Evolutionary conservation across 2,888 invertebrate genomes (phyloP).

Genomic region (Eilema caniola): DNA sequence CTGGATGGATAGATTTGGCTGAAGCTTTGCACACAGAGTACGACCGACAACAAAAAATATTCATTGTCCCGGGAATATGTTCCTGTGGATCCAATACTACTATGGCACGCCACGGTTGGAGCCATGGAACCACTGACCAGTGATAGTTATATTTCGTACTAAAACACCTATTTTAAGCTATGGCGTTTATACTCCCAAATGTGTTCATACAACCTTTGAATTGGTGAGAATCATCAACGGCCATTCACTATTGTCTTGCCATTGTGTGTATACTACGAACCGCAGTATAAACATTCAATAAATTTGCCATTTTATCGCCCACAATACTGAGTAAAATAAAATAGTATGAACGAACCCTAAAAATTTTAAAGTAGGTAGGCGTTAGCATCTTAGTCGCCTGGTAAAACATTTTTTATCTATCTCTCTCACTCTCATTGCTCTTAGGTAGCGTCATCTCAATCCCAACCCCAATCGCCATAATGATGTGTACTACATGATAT

Average conservation of each 20-base stretch:
- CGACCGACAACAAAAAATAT: neutral
- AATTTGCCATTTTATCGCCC: neutral
- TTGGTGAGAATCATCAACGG: neutral
- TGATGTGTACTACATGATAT: too few relatives aligned
- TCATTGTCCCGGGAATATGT: neutral
- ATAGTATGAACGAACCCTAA: neutral
- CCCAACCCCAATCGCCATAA: too few relatives aligned
- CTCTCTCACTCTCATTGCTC: neutral
- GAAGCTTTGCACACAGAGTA: neutral
- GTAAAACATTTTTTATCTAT: neutral
- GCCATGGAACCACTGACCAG: neutral
- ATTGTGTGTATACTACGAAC: conserved; percentile 6
- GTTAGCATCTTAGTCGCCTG: neutral
- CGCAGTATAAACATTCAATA: neutral
- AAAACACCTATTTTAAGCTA: neutral
- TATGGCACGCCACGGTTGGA: neutral
- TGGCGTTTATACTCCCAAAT: neutral
- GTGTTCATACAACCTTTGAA: conserved; percentile 2
- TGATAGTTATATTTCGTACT: neutral
- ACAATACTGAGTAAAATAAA: neutral
- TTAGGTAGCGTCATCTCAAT: too few relatives aligned
- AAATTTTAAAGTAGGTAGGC: neutral
- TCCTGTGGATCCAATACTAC: neutral
- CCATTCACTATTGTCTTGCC: neutral
- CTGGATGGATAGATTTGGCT: neutral